Evolutionary conservation across 1,140 invertebrate species (phyloP).

Genomic region (Venturia canescens): DNA sequence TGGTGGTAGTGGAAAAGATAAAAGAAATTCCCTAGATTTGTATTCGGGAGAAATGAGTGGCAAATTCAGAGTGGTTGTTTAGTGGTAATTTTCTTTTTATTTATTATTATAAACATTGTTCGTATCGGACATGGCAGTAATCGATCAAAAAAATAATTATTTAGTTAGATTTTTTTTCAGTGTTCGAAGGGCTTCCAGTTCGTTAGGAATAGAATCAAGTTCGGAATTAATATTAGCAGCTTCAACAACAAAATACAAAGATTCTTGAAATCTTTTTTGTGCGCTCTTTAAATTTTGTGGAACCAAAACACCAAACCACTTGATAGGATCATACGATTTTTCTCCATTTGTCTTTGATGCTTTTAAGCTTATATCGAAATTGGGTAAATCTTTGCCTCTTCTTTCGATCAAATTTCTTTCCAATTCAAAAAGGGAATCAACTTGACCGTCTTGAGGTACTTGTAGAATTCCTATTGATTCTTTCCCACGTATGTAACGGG

Average conservation of each 20-base stretch:
- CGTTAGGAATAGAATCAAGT: constrained; percentile 65
- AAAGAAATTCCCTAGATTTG: background rate
- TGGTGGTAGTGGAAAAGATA: no score
- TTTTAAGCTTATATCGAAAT: constrained; percentile 73
- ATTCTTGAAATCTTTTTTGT: constrained; percentile 82
- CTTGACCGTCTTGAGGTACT: constrained; percentile 80
- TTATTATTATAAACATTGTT: background rate
- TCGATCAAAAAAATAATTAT: background rate
- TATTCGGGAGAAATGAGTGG: background rate
- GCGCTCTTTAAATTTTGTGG: constrained; percentile 83
- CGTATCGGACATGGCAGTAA: background rate
- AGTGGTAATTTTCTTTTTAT: background rate
- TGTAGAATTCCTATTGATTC: constrained; percentile 81
- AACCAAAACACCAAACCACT: constrained; percentile 87
- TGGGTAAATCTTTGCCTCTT: constrained; percentile 55
- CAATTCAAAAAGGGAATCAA: constrained; percentile 76
- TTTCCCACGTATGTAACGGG: constrained; percentile 85
- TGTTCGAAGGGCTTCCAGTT: constrained; percentile 56
- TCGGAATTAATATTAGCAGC: constrained; percentile 81
- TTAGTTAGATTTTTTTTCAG: constrained; percentile 53
- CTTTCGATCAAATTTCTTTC: constrained; percentile 75
- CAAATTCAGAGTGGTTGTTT: background rate
- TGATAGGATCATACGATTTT: constrained; percentile 80
- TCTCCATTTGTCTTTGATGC: constrained; percentile 63
- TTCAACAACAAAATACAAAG: constrained; percentile 80